These are phyloP conservation scores for Pseudonaja textilis DNA, from an alignment of 2,113 vertebrate genomes.

Conservation along the genomic window DNA sequence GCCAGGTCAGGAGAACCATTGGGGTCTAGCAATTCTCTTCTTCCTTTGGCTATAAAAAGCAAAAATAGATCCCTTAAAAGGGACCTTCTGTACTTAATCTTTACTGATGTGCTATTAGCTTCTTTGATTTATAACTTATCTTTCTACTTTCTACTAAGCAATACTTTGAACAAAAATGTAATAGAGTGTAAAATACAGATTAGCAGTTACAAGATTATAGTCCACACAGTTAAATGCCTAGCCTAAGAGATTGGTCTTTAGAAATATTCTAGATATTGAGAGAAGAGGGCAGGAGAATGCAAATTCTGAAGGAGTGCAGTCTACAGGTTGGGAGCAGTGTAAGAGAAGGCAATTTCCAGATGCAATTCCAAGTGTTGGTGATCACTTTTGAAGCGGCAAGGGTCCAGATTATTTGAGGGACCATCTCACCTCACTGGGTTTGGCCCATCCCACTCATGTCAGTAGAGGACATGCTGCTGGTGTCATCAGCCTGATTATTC, in stretches of 20 bases:
- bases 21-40: not conserved
- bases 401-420: not conserved
- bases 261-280: not conserved
- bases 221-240: not conserved
- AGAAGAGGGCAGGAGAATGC: not conserved
- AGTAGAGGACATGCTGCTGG: not conserved
- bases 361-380: not conserved
- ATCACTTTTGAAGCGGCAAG: not conserved
- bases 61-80: not conserved
- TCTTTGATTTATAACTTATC: not conserved
- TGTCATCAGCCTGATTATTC: not conserved
- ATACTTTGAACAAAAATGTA: not conserved
- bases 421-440: not conserved
- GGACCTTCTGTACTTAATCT: not conserved
- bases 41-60: not conserved
- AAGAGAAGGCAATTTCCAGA: not conserved
- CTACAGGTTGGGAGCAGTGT: not conserved
- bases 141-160: not conserved
- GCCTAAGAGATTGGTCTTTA: not conserved
- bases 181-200: not conserved
- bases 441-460: not conserved
- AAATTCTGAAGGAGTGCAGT: not conserved
- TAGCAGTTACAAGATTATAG: not conserved
- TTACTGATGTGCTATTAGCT: not conserved
- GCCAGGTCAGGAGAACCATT: not conserved